Percentiles rank a stretch among this genome's conserved stretches.
Evolutionary conservation across 2,113 vertebrate genomes (phyloP).

Genomic region (Progne subis): DNA sequence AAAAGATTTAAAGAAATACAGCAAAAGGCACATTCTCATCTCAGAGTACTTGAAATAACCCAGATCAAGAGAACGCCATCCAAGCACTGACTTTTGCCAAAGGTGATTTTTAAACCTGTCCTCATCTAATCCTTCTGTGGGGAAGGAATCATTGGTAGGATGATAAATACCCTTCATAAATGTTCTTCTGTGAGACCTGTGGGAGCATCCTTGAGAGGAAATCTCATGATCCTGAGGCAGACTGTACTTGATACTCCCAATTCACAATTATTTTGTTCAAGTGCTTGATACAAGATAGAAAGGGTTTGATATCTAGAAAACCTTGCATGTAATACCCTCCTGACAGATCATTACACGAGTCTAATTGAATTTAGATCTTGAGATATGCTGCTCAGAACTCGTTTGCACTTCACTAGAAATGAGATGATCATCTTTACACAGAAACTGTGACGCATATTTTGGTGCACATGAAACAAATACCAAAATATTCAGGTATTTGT

Average conservation of each 20-base stretch:
- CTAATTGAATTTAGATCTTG: constrained; percentile 59
- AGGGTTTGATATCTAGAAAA: constrained; percentile 34
- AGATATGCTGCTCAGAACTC: constrained; percentile 45
- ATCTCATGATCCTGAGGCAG: not conserved
- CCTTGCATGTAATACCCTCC: not conserved
- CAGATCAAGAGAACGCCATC: not conserved
- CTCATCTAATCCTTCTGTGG: not conserved
- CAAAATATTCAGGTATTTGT: constrained; percentile 62
- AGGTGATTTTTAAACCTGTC: not conserved
- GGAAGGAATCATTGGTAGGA: not conserved
- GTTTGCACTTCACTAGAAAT: constrained; percentile 50
- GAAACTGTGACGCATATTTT: constrained; percentile 49
- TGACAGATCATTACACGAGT: not conserved
- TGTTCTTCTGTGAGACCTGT: not conserved
- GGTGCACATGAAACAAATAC: constrained; percentile 39
- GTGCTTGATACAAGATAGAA: constrained; percentile 19
- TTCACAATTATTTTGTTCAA: constrained; percentile 8
- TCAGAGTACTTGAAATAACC: not conserved
- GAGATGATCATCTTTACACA: constrained; percentile 57
- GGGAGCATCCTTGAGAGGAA: constrained; percentile 16
- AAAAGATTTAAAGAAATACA: not conserved
- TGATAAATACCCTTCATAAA: not conserved
- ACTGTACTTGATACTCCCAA: not conserved
- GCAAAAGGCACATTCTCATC: not conserved
- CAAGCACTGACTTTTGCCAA: not conserved